Conservation (phyloP, 1,140 invertebrate genomes). For the Charaxes varanes region DNA sequence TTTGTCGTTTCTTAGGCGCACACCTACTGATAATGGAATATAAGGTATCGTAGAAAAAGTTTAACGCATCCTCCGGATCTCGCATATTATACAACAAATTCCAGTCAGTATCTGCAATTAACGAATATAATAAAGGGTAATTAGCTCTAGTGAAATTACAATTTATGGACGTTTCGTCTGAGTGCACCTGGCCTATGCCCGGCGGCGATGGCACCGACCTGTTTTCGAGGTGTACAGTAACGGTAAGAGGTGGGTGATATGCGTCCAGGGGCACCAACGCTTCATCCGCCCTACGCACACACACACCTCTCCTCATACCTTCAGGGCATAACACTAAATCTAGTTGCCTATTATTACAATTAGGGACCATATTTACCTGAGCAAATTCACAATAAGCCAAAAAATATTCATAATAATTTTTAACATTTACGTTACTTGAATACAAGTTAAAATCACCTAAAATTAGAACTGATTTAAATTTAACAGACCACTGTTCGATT, state of each 20-base stretch:
- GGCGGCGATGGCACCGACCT: too few relatives aligned
- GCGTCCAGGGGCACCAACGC: conserved; percentile 12
- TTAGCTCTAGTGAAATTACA: conserved; percentile 7
- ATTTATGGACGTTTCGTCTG: too few relatives aligned
- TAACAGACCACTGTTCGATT: too few relatives aligned
- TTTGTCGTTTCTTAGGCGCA: conserved; percentile 5
- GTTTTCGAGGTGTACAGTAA: too few relatives aligned
- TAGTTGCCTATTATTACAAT: conserved; percentile 22
- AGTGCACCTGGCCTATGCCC: too few relatives aligned
- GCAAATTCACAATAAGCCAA: conserved; percentile 21
- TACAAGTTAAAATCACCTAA: not conserved
- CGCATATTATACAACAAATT: not conserved
- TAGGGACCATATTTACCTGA: conserved; percentile 23
- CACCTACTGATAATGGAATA: conserved; percentile 10
- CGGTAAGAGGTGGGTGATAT: conserved; percentile 17
- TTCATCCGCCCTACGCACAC: conserved; percentile 10
- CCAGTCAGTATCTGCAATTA: conserved; percentile 6
- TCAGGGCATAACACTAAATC: conserved; percentile 23
- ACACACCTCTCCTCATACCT: conserved; percentile 5
- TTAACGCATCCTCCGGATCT: conserved; percentile 3
- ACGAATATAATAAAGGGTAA: conserved; percentile 1
- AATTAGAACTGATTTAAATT: too few relatives aligned
- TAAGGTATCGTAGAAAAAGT: conserved; percentile 12
- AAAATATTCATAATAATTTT: conserved; percentile 28
- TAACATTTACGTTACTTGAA: conserved; percentile 16